These are phyloP conservation scores for Lynx canadensis DNA, from an alignment of 2,113 vertebrate species.

Conservation along the genomic window DNA sequence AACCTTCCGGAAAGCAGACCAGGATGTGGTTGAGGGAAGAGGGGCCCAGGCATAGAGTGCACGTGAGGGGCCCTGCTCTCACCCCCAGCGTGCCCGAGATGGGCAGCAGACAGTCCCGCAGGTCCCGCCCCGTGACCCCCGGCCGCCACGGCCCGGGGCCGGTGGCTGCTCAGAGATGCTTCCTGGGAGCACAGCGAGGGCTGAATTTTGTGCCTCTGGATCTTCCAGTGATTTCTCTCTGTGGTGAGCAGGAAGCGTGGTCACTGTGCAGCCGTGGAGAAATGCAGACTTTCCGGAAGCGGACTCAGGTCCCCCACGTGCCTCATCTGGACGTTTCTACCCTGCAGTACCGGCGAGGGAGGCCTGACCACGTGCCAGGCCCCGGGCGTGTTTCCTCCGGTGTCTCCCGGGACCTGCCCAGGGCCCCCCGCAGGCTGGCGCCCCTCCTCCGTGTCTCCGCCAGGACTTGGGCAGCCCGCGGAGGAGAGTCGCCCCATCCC, in stretches of 20 bases:
- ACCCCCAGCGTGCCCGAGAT: rapidly evolving
- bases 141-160: background rate
- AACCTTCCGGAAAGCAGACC: background rate
- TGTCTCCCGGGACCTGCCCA: background rate
- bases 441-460: background rate
- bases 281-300: background rate
- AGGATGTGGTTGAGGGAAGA: background rate
- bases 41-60: background rate
- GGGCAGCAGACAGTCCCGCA: background rate
- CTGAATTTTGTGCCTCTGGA: background rate
- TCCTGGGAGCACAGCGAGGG: background rate
- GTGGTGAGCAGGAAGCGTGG: rapidly evolving
- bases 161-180: rapidly evolving
- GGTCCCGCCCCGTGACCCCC: background rate
- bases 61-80: background rate
- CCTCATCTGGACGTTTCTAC: background rate
- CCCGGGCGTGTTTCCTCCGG: background rate
- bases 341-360: no score
- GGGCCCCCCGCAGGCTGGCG: background rate
- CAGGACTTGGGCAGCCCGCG: rapidly evolving
- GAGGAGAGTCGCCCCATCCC: background rate
- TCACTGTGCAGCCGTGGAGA: background rate
- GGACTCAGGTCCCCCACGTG: no score
- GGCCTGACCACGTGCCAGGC: background rate
- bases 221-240: background rate